phyloP scores from a whole-genome alignment of 2,888 invertebrate genomes.

The Altica lythri region DNA sequence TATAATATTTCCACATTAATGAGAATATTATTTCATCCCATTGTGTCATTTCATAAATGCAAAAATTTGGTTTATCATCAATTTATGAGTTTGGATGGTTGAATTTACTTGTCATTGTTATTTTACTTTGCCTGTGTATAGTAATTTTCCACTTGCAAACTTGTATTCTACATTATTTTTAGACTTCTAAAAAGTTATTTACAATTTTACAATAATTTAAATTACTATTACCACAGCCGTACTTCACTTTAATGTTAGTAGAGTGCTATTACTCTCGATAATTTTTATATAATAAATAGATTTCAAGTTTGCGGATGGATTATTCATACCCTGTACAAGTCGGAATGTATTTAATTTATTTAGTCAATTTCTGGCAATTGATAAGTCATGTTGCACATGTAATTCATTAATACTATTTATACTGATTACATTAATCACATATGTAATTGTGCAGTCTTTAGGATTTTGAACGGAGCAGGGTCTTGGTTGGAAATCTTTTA shows the following conservation, averaged over 20 bases:
- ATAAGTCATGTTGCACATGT: slow-evolving; percentile 61
- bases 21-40: too few species aligned
- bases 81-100: slow-evolving; percentile 6
- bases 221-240: too few species aligned
- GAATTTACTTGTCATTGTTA: slow-evolving; percentile 18
- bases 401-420: slow-evolving; percentile 57
- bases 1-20: too few species aligned
- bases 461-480: slow-evolving; percentile 7
- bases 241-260: too few species aligned
- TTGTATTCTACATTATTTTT: too few species aligned
- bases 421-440: slow-evolving; percentile 64
- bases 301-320: too few species aligned
- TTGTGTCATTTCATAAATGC: too few species aligned
- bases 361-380: slow-evolving; percentile 52
- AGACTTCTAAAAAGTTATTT: too few species aligned
- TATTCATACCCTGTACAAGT: slow-evolving; percentile 21
- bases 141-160: not conserved
- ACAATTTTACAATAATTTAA: too few species aligned
- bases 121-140: slow-evolving; percentile 38
- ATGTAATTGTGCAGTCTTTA: slow-evolving; percentile 49
- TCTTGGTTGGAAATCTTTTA: slow-evolving; percentile 16
- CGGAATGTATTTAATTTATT: slow-evolving; percentile 42
- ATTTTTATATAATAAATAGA: too few species aligned
- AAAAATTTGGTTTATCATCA: slow-evolving; percentile 9
- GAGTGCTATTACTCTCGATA: too few species aligned